phyloP scores from a whole-genome alignment of 2,888 invertebrate species.

The Lithodes maja region DNA sequence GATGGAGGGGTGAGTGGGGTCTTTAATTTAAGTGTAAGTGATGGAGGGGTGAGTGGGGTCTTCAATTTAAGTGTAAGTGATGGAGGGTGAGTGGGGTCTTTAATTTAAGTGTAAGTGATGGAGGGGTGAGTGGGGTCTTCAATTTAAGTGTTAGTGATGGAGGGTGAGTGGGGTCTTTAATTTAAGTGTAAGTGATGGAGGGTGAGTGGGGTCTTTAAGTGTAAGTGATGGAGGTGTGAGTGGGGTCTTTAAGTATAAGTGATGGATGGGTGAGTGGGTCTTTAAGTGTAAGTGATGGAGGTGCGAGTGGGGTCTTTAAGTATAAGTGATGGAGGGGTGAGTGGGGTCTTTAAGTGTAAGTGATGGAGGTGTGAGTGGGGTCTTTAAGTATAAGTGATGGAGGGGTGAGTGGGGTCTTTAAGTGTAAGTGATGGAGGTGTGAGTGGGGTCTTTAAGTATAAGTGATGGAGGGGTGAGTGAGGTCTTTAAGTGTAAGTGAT shows the following conservation, averaged over 20 bases:
- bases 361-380: slow-evolving; percentile 44
- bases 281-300: no score
- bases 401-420: background rate
- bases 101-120: background rate
- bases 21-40: background rate
- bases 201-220: background rate
- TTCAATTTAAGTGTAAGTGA: no score
- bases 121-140: background rate
- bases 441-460: background rate
- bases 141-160: background rate
- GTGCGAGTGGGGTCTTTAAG: background rate
- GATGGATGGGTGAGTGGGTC: slow-evolving; percentile 62
- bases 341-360: background rate
- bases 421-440: background rate
- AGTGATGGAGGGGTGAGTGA: no score
- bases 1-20: background rate
- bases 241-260: background rate
- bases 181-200: no score
- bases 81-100: background rate
- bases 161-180: slow-evolving; percentile 47
- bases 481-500: background rate
- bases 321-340: background rate
- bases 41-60: slow-evolving; percentile 59
- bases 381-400: no score
- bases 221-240: background rate